Conservation (phyloP, 2,888 invertebrate species). For the Phengaris arion region DNA sequence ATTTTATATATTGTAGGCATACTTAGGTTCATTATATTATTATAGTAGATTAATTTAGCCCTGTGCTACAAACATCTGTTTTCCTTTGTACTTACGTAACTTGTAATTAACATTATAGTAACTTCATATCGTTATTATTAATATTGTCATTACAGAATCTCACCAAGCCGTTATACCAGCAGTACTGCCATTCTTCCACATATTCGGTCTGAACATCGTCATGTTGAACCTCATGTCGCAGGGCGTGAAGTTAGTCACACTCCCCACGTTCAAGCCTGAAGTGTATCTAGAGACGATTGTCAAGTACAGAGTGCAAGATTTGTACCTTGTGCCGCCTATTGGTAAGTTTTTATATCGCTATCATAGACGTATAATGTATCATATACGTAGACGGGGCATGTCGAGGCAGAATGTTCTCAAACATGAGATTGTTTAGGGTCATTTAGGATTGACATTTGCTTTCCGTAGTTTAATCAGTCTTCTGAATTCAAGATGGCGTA, state of each 20-base stretch:
- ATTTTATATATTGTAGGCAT: no score
- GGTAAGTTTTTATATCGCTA: conserved; percentile 62
- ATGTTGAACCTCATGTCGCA: conserved; percentile 79
- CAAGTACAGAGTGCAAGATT: conserved; percentile 79
- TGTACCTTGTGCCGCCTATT: conserved; percentile 90
- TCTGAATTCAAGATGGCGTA: no score
- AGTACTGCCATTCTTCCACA: conserved; percentile 90
- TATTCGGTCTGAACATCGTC: conserved; percentile 86
- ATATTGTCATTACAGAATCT: conserved; percentile 54
- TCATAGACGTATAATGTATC: no score
- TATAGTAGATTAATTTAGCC: no score
- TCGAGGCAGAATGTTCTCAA: no score
- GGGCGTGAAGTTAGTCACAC: conserved; percentile 83
- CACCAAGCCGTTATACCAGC: conserved; percentile 82
- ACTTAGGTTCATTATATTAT: no score
- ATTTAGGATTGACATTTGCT: no score
- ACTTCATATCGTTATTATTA: neutral
- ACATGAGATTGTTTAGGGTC: no score
- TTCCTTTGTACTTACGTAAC: neutral
- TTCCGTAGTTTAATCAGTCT: no score
- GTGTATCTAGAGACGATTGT: conserved; percentile 82
- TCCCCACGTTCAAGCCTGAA: conserved; percentile 88
- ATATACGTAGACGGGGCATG: no score
- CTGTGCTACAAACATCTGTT: no score
- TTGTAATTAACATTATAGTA: neutral